These are phyloP conservation scores for Channa maculata DNA, from an alignment of 2,113 vertebrate species.

Conservation along the genomic window DNA sequence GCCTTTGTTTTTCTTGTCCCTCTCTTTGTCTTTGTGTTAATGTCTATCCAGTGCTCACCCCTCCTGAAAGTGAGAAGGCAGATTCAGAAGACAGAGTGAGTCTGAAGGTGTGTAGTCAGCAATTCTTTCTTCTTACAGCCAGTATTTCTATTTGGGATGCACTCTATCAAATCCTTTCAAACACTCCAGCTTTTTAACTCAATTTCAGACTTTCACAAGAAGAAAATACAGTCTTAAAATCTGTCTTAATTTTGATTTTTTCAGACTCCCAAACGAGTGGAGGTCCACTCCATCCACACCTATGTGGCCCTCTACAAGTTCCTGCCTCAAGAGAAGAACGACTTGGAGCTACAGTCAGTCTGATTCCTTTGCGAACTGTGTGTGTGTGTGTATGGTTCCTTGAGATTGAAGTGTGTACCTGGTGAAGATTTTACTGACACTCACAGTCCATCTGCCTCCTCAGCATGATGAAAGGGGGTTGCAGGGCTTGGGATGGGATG, in stretches of 20 bases:
- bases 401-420: slow-evolving; percentile 28
- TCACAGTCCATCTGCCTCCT: slow-evolving; percentile 65
- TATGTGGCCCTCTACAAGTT: slow-evolving; percentile 94
- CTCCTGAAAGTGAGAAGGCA: slow-evolving; percentile 82
- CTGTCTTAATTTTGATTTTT: not conserved
- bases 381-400: slow-evolving; percentile 22
- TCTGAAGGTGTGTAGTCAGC: slow-evolving; percentile 77
- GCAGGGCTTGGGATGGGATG: slow-evolving; percentile 30
- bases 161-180: too few relatives aligned
- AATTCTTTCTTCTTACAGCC: slow-evolving; percentile 25
- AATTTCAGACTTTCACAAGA: not conserved
- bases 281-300: slow-evolving; percentile 89
- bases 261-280: slow-evolving; percentile 78
- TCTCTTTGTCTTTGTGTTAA: slow-evolving; percentile 24
- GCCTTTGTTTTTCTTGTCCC: not conserved
- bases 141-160: slow-evolving; percentile 9
- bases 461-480: slow-evolving; percentile 48
- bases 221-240: slow-evolving; percentile 8
- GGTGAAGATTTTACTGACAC: slow-evolving; percentile 40
- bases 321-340: slow-evolving; percentile 91
- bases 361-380: slow-evolving; percentile 4
- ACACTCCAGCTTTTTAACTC: too few relatives aligned
- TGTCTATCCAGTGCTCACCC: slow-evolving; percentile 76
- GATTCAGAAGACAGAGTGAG: slow-evolving; percentile 83
- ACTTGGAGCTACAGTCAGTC: slow-evolving; percentile 92